Percentiles rank a stretch among this genome's conserved stretches.
Evolutionary conservation across 2,797 vertebrate genomes (phyloP).

Genomic region (Manis pentadactyla): DNA sequence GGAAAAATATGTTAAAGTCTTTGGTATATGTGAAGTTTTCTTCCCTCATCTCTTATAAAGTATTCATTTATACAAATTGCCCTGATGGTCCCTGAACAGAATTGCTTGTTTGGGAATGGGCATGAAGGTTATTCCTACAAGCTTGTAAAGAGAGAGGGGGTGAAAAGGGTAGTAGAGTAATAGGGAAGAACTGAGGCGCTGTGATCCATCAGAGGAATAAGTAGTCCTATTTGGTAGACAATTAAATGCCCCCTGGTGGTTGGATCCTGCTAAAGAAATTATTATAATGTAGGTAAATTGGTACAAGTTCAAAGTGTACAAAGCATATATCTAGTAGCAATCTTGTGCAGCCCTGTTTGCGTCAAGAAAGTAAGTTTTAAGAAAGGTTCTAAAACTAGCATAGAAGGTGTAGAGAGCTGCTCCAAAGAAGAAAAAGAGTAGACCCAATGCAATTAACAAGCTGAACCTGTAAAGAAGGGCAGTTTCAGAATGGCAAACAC

Average conservation of each 20-base stretch:
- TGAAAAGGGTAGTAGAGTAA: background rate
- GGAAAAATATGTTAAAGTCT: background rate
- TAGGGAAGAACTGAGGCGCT: background rate
- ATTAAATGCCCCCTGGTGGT: background rate
- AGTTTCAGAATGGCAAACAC: background rate
- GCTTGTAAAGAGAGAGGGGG: background rate
- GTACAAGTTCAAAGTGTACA: background rate
- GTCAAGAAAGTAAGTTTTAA: background rate
- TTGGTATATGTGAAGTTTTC: background rate
- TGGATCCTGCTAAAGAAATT: slow-evolving; percentile 22
- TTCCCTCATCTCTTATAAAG: slow-evolving; percentile 22
- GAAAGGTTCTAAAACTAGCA: background rate
- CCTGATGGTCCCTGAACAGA: background rate
- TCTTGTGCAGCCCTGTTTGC: background rate
- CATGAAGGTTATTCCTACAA: background rate
- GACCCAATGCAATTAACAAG: background rate
- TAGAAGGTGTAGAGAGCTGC: background rate
- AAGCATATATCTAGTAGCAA: background rate
- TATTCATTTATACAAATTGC: slow-evolving; percentile 14
- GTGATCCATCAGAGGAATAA: background rate
- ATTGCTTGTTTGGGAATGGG: background rate
- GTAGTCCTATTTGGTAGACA: background rate
- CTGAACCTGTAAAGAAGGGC: background rate
- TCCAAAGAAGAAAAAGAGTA: background rate
- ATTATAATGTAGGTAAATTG: background rate